These are phyloP conservation scores for Alosa sapidissima DNA, from an alignment of 2,797 vertebrate species.

Conservation along the genomic window DNA sequence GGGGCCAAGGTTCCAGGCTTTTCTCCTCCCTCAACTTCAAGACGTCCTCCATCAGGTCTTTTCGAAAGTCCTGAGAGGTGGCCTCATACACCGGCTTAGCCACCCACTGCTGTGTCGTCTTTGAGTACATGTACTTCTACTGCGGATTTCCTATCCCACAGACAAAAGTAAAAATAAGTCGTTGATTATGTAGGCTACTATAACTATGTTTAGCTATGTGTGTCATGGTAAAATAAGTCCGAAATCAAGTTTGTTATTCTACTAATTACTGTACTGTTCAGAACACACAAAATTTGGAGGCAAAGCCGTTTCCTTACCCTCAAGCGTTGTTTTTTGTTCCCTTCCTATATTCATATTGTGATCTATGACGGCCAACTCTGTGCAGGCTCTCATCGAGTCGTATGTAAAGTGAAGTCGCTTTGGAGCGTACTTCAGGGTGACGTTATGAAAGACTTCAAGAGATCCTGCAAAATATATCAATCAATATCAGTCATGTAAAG, in stretches of 20 bases:
- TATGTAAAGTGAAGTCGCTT: no score
- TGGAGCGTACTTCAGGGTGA: no score
- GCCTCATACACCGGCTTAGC: background rate
- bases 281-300: background rate
- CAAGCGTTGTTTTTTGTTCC: background rate
- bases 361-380: background rate
- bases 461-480: background rate
- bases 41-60: no score
- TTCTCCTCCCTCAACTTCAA: no score
- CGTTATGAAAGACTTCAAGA: no score
- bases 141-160: background rate
- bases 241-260: background rate
- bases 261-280: background rate
- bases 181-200: background rate
- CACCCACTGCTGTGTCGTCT: background rate
- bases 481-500: no score
- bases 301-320: background rate
- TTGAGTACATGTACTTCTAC: background rate
- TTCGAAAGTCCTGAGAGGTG: no score
- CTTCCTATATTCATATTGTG: background rate
- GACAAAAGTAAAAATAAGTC: background rate
- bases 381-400: no score
- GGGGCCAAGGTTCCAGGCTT: no score
- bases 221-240: no score
- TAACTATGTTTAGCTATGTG: background rate